phyloP scores from a whole-genome alignment of 2,888 invertebrate species.

The Catocala sponsa region DNA sequence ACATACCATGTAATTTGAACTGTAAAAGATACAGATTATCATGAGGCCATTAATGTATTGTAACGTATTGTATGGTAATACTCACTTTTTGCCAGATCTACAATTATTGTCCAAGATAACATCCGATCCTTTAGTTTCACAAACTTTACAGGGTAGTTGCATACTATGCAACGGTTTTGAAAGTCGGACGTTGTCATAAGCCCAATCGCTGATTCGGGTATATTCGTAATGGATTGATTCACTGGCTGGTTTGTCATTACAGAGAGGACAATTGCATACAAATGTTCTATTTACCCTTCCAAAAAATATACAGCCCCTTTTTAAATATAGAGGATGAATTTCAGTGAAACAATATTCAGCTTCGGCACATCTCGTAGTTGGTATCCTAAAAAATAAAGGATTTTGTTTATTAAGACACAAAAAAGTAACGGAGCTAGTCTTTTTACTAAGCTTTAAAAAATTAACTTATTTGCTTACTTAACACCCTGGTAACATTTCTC shows the following conservation, averaged over 20 bases:
- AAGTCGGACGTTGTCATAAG: conserved; percentile 69
- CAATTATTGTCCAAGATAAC: conserved; percentile 59
- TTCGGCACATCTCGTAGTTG: conserved; percentile 53
- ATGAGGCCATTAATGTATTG: no score
- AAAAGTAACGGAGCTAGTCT: no score
- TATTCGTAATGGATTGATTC: conserved; percentile 67
- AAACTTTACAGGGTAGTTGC: conserved; percentile 70
- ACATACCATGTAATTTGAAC: conserved; percentile 67
- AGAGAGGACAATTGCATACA: conserved; percentile 76
- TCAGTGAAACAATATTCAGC: conserved; percentile 68
- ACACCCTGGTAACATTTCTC: conserved; percentile 61
- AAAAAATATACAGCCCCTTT: conserved; percentile 69
- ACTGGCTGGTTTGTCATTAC: conserved; percentile 72
- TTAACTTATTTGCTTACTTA: conserved; percentile 51
- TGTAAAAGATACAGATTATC: conserved; percentile 49
- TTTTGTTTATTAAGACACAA: not conserved
- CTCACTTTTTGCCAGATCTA: conserved; percentile 63
- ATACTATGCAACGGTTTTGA: conserved; percentile 52
- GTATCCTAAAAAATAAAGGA: conserved; percentile 51
- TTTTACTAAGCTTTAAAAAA: no score
- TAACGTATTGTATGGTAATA: not conserved
- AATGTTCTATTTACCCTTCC: conserved; percentile 68
- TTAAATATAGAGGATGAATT: conserved; percentile 69
- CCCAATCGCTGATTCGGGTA: conserved; percentile 67
- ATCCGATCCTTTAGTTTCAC: conserved; percentile 65